Evolutionary conservation across 2,797 vertebrate genomes (phyloP).

Genomic region (Aphelocoma californica): DNA sequence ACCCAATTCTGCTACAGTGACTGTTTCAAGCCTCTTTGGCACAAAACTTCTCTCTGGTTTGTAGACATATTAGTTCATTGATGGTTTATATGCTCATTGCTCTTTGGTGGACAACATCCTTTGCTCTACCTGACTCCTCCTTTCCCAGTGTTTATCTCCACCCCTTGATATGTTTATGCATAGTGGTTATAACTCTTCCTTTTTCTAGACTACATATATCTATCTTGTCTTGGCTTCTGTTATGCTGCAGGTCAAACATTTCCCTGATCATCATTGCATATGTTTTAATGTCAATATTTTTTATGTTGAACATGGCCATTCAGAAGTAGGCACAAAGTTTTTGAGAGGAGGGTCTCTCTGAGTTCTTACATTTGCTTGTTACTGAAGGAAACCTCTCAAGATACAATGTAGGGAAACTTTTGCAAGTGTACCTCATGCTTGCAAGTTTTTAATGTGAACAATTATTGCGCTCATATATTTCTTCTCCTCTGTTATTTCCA

Average conservation of each 20-base stretch:
- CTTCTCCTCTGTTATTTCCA: neutral
- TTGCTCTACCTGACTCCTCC: neutral
- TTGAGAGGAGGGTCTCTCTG: neutral
- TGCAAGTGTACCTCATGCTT: neutral
- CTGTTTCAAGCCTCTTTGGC: neutral
- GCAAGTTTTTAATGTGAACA: neutral
- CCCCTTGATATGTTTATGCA: neutral
- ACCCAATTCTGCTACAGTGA: neutral
- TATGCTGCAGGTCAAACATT: neutral
- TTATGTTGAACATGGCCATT: neutral
- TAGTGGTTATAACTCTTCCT: neutral
- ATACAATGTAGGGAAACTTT: neutral
- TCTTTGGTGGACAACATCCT: neutral
- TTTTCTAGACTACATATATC: neutral
- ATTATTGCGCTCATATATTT: neutral
- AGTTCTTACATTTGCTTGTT: neutral
- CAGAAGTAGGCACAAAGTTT: neutral
- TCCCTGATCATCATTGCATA: neutral
- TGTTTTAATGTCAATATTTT: neutral
- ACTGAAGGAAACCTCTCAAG: neutral
- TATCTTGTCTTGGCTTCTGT: neutral
- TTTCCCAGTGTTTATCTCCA: neutral
- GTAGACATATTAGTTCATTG: neutral
- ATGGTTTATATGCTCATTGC: neutral
- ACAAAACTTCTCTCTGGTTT: neutral